Conservation (phyloP, 2,113 vertebrate species). For the Smithornis capensis region DNA sequence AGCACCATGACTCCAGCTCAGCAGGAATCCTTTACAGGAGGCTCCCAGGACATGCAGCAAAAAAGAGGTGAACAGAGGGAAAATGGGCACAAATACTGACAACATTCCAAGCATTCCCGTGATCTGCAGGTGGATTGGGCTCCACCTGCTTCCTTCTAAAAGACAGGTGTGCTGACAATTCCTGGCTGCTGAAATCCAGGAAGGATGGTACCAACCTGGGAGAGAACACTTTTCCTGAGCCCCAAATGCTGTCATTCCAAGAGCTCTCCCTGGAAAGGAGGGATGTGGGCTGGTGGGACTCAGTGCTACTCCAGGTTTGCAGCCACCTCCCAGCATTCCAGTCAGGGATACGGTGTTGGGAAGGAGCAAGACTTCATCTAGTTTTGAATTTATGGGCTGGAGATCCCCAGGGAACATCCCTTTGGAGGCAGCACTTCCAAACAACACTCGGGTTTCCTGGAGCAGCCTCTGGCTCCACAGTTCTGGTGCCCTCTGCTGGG, state of each 20-base stretch:
- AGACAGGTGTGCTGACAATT: rapidly evolving
- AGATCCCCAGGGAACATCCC: rapidly evolving
- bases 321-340: neutral
- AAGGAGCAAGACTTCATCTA: neutral
- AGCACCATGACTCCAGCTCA: constrained; percentile 90
- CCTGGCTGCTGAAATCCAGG: neutral
- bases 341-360: rapidly evolving
- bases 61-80: constrained; percentile 83
- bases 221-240: neutral
- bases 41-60: constrained; percentile 90
- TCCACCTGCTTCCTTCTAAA: rapidly evolving
- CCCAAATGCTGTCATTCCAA: rapidly evolving
- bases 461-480: neutral
- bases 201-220: neutral
- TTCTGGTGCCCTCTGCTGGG: constrained; percentile 60
- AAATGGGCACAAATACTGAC: rapidly evolving
- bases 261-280: neutral
- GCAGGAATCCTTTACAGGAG: constrained; percentile 86
- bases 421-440: neutral
- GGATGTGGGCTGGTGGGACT: neutral
- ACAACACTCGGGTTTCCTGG: rapidly evolving
- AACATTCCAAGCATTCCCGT: neutral
- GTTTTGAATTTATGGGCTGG: rapidly evolving
- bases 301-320: neutral
- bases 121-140: rapidly evolving